phyloP scores from a whole-genome alignment of 2,888 invertebrate genomes.

The Escarpia spicata region DNA sequence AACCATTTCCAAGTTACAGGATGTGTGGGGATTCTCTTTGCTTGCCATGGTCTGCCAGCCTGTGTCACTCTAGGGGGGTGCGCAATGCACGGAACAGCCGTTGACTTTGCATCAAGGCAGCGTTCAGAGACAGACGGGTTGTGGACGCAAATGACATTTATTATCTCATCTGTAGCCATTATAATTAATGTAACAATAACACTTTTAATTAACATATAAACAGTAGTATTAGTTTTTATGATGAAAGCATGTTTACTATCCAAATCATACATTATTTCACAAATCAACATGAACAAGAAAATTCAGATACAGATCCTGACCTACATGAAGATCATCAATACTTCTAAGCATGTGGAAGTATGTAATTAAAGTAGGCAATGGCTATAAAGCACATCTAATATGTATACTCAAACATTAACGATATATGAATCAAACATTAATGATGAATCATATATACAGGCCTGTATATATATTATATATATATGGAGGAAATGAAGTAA shows the following conservation, averaged over 20 bases:
- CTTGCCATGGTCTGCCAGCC: constrained; percentile 16
- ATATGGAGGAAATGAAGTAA: neutral
- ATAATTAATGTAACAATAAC: neutral
- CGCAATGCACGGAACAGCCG: neutral
- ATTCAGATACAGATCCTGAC: neutral
- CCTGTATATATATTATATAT: too few species aligned
- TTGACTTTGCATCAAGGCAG: constrained; percentile 6
- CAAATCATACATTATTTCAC: neutral
- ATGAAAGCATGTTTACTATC: neutral
- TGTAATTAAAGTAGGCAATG: neutral
- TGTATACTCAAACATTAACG: too few species aligned
- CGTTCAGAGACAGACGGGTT: neutral
- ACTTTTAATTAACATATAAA: neutral
- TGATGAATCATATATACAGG: too few species aligned
- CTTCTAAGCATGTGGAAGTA: neutral
- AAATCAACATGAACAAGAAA: neutral
- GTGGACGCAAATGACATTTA: neutral
- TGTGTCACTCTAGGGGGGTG: neutral
- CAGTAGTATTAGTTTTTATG: neutral
- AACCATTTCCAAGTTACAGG: neutral
- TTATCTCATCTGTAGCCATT: neutral
- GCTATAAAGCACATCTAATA: too few species aligned
- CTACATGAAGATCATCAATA: neutral
- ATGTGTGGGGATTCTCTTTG: constrained; percentile 16
- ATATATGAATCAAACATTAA: too few species aligned